These are phyloP conservation scores for Cyclura pinguis DNA, from an alignment of 2,797 vertebrate species.

Conservation along the genomic window DNA sequence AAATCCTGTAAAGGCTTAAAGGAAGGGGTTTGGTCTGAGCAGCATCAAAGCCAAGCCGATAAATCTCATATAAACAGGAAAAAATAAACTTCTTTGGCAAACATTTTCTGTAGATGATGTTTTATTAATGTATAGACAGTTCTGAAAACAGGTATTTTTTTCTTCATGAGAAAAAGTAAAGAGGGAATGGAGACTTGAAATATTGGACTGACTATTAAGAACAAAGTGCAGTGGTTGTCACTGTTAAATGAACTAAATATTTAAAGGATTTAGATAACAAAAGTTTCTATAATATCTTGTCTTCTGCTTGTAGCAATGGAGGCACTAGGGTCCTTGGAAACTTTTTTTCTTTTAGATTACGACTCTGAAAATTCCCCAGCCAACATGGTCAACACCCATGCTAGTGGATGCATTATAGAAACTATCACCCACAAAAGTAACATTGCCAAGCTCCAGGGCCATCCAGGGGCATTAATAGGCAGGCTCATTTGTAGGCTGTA, in stretches of 20 bases:
- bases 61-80: neutral
- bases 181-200: neutral
- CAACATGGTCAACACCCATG: too few species aligned
- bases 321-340: neutral
- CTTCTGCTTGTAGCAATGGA: neutral
- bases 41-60: neutral
- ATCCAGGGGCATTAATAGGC: neutral
- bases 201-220: neutral
- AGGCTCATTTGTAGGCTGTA: neutral
- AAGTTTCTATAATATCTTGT: neutral
- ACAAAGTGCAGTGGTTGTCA: neutral
- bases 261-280: neutral
- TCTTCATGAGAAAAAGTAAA: neutral
- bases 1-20: too few species aligned
- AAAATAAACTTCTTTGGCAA: neutral
- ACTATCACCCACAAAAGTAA: too few species aligned
- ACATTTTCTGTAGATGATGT: neutral
- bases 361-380: too few species aligned
- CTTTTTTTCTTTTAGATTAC: too few species aligned
- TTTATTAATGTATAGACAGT: neutral
- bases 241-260: slow-evolving; percentile 15
- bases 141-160: neutral
- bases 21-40: too few species aligned
- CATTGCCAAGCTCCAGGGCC: too few species aligned
- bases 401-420: too few species aligned